Base-by-base conservation (phyloP, 2,888 invertebrate genomes). In the Erebia aethiops region DNA sequence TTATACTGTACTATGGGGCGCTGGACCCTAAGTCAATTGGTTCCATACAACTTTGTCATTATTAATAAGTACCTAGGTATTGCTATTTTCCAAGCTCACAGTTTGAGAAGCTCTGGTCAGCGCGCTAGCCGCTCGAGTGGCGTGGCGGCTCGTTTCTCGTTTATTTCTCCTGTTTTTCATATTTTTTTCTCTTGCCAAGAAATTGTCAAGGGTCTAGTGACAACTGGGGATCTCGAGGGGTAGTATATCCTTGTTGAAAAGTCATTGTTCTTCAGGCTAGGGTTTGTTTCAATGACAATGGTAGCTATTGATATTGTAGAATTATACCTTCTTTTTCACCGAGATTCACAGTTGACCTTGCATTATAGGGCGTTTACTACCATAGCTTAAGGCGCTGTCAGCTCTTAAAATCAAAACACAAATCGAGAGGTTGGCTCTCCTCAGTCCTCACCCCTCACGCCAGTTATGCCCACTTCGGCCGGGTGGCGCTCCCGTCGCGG, bases 141-240 rank as follows among this genome's bases (percentile, higher is more conserved):
- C 14, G 64, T 41, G 64, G 64, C 64, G 64, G 64, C 64, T 63
- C 63, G 63, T 63, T 64, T 54, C 52, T 64, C 64, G 64, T 64
- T 64, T 52, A 41, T 64, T 64, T 64, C 46, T 62, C 21, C 62
- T 41, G 62, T 66, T 66, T 66, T 66, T 65, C 43, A 54, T 46
- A 64, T 56, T 74, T 71, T 35, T 69, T 66, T 65, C 71, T 74
- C 68, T 65, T 68, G 66, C 68, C 67, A 75, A 75, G 74, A 75
- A 71, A 75, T 70, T 70, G 67, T 73, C 71, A 60, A 75, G 73
- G 51, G 71, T 41, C 65, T 43, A 57, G 68, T 71, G 74, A 69
- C 74, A 69, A 64, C 67, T 65, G 64, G 70, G 61, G 61, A 66
- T 21, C 62, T 58, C 57, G 52, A 35, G 52, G 18, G 35, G 51